A percentile compares a stretch with the other conserved stretches of the same genome.
phyloP scores from a whole-genome alignment of 1,140 invertebrate species.

The Anadara kagoshimensis region DNA sequence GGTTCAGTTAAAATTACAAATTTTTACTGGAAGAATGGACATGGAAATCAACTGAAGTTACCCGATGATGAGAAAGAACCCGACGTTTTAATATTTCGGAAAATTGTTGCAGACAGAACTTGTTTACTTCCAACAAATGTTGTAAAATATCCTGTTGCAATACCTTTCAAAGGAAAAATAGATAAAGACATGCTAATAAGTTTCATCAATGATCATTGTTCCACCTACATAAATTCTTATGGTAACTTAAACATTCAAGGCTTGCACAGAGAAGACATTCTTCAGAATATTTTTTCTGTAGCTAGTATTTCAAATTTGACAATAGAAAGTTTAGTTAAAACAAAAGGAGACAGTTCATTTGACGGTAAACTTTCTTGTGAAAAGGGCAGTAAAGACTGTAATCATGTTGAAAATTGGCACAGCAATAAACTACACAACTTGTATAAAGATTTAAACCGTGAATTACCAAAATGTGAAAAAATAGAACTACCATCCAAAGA shows the following conservation, averaged over 20 bases:
- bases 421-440: neutral
- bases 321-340: neutral
- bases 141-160: slow-evolving; percentile 18
- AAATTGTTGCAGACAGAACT: slow-evolving; percentile 46
- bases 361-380: slow-evolving; percentile 14
- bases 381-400: slow-evolving; percentile 3
- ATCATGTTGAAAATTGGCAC: neutral
- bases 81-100: slow-evolving; percentile 49
- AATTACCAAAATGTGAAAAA: slow-evolving; percentile 59
- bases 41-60: slow-evolving; percentile 35
- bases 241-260: slow-evolving; percentile 53
- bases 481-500: slow-evolving; percentile 44
- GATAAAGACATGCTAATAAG: slow-evolving; percentile 32
- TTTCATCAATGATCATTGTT: slow-evolving; percentile 57
- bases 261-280: slow-evolving; percentile 55
- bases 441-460: neutral
- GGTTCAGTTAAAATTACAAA: neutral
- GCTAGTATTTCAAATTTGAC: slow-evolving; percentile 34
- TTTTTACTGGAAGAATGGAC: neutral
- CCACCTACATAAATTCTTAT: slow-evolving; percentile 43
- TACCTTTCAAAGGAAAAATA: slow-evolving; percentile 31
- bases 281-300: slow-evolving; percentile 53
- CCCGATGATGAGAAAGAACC: slow-evolving; percentile 17
- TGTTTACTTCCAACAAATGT: slow-evolving; percentile 44
- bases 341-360: neutral